Percentiles rank a stretch among this genome's conserved stretches.
These are phyloP conservation scores for Euglossa dilemma DNA, from an alignment of 1,140 invertebrate species.

Conservation along the genomic window DNA sequence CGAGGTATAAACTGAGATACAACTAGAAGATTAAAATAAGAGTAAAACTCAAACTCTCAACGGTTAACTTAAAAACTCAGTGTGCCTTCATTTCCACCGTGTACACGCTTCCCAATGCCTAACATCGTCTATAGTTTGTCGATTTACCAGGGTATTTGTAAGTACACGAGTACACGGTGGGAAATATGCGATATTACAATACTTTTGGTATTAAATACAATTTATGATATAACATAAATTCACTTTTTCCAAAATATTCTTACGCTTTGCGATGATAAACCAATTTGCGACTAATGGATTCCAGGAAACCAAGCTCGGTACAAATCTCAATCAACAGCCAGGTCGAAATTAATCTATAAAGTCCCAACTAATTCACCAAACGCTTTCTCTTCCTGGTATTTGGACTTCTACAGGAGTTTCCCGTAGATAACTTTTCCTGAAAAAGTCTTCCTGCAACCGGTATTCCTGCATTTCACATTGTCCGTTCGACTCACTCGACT, in stretches of 20 bases:
- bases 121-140: no score
- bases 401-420: slow-evolving; percentile 9
- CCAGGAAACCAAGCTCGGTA: neutral
- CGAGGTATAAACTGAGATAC: no score
- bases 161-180: no score
- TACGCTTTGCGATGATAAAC: neutral
- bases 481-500: slow-evolving; percentile 6
- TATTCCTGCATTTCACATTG: neutral
- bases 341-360: slow-evolving; percentile 26
- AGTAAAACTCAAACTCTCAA: no score
- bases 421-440: neutral
- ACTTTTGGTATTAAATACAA: no score
- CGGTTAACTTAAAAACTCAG: no score
- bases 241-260: neutral
- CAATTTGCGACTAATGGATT: neutral
- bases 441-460: neutral
- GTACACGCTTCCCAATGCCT: no score
- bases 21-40: no score
- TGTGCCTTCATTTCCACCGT: no score
- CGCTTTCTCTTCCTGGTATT: slow-evolving; percentile 13
- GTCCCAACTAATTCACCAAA: slow-evolving; percentile 2
- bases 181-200: no score
- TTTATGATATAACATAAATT: no score
- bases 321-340: neutral
- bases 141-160: no score